A percentile compares a stretch with the other conserved stretches of the same genome.
Evolutionary conservation across 1,140 invertebrate genomes (phyloP).

Genomic region (Plectrocnemia conspersa): DNA sequence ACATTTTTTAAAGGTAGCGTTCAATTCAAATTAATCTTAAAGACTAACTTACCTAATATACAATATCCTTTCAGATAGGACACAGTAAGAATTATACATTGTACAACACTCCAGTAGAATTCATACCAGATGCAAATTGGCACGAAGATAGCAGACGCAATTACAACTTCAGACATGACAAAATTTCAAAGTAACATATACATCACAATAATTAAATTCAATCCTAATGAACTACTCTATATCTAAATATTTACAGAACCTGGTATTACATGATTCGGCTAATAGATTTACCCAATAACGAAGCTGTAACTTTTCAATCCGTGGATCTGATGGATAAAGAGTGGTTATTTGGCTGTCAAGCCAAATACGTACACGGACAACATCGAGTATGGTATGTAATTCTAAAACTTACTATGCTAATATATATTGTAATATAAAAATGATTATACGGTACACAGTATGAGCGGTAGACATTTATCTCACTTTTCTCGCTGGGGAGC

Average conservation of each 20-base stretch:
- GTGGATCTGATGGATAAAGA: slow-evolving; percentile 60
- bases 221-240: not conserved
- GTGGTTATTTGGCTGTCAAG: slow-evolving; percentile 70
- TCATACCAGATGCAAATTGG: slow-evolving; percentile 47
- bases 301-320: slow-evolving; percentile 55
- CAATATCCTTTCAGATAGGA: slow-evolving; percentile 22
- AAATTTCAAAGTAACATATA: slow-evolving; percentile 22
- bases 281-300: slow-evolving; percentile 48
- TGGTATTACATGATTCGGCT: slow-evolving; percentile 61
- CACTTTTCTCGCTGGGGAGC: slow-evolving; percentile 55
- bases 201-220: not conserved
- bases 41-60: not conserved
- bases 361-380: slow-evolving; percentile 48
- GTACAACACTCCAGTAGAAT: slow-evolving; percentile 25
- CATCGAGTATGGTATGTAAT: slow-evolving; percentile 59
- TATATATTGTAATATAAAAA: not conserved
- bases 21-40: not conserved
- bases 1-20: slow-evolving; percentile 28
- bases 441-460: slow-evolving; percentile 49
- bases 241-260: slow-evolving; percentile 38
- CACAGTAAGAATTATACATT: slow-evolving; percentile 22
- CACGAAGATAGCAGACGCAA: slow-evolving; percentile 47
- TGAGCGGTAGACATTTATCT: slow-evolving; percentile 46
- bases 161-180: slow-evolving; percentile 37
- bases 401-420: too few species aligned